Base-by-base conservation (phyloP, 2,113 vertebrate species). In the Ellobius talpinus region DNA sequence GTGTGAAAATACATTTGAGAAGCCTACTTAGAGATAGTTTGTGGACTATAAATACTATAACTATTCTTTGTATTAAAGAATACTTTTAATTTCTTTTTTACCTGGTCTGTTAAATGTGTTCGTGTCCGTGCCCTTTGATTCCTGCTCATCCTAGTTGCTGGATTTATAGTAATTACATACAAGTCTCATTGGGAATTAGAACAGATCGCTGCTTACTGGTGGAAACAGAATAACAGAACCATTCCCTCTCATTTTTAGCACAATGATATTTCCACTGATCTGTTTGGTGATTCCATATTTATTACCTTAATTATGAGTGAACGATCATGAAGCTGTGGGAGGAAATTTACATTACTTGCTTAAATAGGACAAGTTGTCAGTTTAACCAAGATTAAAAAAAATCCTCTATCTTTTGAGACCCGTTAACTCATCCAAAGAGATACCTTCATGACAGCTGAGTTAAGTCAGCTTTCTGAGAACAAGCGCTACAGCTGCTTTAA, bases 291-390 rank as follows among this genome's bases (percentile, higher is more conserved):
- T 94, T 97, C 85, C 85, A 95, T 90, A 97, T 97, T 96, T 97
- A 95, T 97, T 96, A 90, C 36, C 82, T 89, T 96, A 95, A 97
- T 96, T 97, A 97, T 79, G 50, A 97, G 87, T 89, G 97, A 97
- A 97, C 95, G 95, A 97, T 76, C 81, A 63, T 52, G 47, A 76
- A 86, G 70, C 87, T 92, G 95, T 98, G 87, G 63, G 90, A 91
- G 77, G 58, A 96, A 97, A 96, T 97, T 97, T 95, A 91, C 95
- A 95, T 97, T 87, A 76, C 45, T 90, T 97, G 84, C 84, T 95
- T 89, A 95, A 97, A 73, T 94, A 96, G 97, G 86, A 91, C 91
- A 97, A 92, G 96, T 97, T 70, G 90, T 88, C 82, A 91, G 91
- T 61, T 95, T 97, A 86, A 89, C 58, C 93, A 73, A 84, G 90